Base-by-base conservation (phyloP, 2,888 invertebrate species). In the Tetragonula carbonaria region DNA sequence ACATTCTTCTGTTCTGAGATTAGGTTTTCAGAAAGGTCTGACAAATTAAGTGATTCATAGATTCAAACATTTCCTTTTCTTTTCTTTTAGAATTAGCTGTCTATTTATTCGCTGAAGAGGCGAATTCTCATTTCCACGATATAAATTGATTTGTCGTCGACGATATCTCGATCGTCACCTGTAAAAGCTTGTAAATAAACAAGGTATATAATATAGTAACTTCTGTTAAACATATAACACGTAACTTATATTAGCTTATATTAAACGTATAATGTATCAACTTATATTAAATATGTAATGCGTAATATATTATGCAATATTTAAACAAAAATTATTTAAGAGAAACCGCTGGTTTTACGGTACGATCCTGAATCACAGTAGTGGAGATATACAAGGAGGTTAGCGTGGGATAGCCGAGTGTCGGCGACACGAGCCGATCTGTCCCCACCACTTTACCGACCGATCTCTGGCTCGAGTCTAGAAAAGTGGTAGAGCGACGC, bases 361-460 rank as follows among this genome's bases (percentile, higher is more conserved):
- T 55, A 75, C 82, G 70, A 82, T 50, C 78, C 74, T 78, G 78
- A 74, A 78, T 77, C 77, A 45, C 45, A 45, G 66, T 62, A 74
- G 71, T 72, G 45, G 74, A 70, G 74, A 70, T 67, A 66, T 63
- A 76, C 21, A n/a, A 33, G 21, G 70, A 62, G 38, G 18, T 33
- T 38, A 62, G 78, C 28, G 50, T 75, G 71, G 45, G 8, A 66
- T 53, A 74, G 63, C 86, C 90, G 90, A 90, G 80, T 81, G 81
- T 76, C 82, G 83, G 68, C 90, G 88, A 87, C 80, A 84, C 86
- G 82, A 87, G 87, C 87, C 90, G 90, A 90, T 80, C 59, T 78
- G 33, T 81, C 80, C 86, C 88, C 71, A 79, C 82, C 74, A 51
- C 50, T n/a, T 55, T 45, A 65, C 59, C 74, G 66, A 68, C 81